Percentiles rank a stretch among this genome's conserved stretches.
Evolutionary conservation across 2,113 vertebrate species (phyloP).

Genomic region (Australoheros scitulus): DNA sequence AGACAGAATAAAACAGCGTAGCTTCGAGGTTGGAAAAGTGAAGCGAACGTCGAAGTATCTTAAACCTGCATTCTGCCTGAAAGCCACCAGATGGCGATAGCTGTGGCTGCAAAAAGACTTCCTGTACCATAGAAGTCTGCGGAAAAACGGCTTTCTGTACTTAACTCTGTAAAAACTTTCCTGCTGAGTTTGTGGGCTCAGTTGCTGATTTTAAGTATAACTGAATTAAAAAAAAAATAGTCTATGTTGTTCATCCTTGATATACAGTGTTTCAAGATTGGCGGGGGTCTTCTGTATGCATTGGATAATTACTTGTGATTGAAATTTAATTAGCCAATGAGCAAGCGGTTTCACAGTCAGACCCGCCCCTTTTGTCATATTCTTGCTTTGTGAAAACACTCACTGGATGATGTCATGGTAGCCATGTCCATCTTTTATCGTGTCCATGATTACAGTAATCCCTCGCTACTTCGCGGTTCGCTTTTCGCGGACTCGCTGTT

Average conservation of each 20-base stretch:
- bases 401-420: not conserved
- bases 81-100: not conserved
- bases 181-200: not conserved
- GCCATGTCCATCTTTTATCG: not conserved
- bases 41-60: not conserved
- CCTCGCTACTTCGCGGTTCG: too few relatives aligned
- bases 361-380: fast-evolving
- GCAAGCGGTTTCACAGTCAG: not conserved
- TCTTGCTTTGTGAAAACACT: not conserved
- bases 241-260: not conserved
- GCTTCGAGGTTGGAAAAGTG: not conserved
- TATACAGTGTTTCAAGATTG: not conserved
- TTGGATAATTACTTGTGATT: too few relatives aligned
- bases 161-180: not conserved
- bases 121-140: not conserved
- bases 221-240: not conserved
- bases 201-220: not conserved
- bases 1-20: not conserved
- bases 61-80: not conserved
- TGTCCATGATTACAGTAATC: too few relatives aligned
- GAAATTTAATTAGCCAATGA: not conserved
- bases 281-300: too few relatives aligned
- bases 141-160: not conserved
- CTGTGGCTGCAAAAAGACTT: not conserved
- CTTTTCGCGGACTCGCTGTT: too few relatives aligned